Evolutionary conservation across 92 coral and sea anemone species (phyloP).

Genomic region (Siderastrea siderea): DNA sequence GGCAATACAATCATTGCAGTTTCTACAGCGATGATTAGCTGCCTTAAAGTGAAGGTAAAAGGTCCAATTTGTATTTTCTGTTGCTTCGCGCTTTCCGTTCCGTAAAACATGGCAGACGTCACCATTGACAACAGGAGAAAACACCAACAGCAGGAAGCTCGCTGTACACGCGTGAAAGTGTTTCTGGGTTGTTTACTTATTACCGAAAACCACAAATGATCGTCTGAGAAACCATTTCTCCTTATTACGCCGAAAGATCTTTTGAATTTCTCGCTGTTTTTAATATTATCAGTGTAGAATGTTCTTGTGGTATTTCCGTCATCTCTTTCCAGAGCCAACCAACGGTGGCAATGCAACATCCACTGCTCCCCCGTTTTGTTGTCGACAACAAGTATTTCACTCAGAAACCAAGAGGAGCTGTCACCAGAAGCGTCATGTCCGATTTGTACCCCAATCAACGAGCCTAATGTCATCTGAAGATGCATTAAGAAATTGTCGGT

Average conservation of each 20-base stretch:
- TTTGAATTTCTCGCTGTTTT: slow-evolving; percentile 14
- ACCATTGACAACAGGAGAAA: slow-evolving; percentile 77
- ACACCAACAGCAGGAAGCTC: slow-evolving; percentile 79
- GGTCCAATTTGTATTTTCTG: slow-evolving; percentile 68
- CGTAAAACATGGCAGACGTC: slow-evolving; percentile 85
- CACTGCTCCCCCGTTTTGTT: neutral
- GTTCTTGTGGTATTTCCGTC: slow-evolving; percentile 59
- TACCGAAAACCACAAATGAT: slow-evolving; percentile 86
- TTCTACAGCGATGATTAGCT: slow-evolving; percentile 68
- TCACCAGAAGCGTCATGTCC: slow-evolving; percentile 59
- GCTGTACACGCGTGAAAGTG: slow-evolving; percentile 80
- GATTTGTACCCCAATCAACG: slow-evolving; percentile 21
- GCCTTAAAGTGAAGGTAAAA: slow-evolving; percentile 61
- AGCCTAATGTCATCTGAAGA: slow-evolving; percentile 53
- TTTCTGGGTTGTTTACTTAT: slow-evolving; percentile 60
- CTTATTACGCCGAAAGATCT: slow-evolving; percentile 16
- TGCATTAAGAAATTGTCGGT: slow-evolving; percentile 63
- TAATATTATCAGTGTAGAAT: slow-evolving; percentile 5
- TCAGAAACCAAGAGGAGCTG: slow-evolving; percentile 53
- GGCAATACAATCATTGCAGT: slow-evolving; percentile 74
- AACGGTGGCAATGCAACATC: slow-evolving; percentile 41
- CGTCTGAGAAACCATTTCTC: slow-evolving; percentile 61
- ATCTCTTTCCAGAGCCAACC: slow-evolving; percentile 64
- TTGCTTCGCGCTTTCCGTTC: slow-evolving; percentile 43
- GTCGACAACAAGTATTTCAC: slow-evolving; percentile 19